A percentile compares a stretch with the other conserved stretches of the same genome.
These are phyloP conservation scores for Popillia japonica DNA, from an alignment of 1,140 invertebrate genomes.

Conservation along the genomic window DNA sequence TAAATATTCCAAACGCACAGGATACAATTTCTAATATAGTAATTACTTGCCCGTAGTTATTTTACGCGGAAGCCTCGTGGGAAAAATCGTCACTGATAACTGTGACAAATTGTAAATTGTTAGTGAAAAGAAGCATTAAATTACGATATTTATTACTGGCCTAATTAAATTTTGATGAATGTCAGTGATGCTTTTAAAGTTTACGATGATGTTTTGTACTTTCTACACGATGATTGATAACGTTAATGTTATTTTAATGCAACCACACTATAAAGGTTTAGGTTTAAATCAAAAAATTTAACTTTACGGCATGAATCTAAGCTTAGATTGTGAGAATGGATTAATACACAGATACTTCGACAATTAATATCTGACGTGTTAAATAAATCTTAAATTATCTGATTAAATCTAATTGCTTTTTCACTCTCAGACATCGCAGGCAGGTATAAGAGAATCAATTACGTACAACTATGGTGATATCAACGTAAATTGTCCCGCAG, in stretches of 20 bases:
- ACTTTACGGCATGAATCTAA: not conserved
- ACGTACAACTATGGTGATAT: no score
- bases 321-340: no score
- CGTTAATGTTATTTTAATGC: not conserved
- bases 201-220: constrained; percentile 7
- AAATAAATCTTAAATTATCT: no score
- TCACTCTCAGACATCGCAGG: no score
- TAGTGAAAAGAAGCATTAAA: not conserved
- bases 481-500: no score
- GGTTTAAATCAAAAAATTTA: not conserved
- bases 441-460: no score
- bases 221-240: constrained; percentile 7
- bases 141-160: not conserved
- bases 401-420: no score
- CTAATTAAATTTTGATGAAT: constrained; percentile 10
- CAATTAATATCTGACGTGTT: no score
- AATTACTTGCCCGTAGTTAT: not conserved
- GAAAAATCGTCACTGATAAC: constrained; percentile 6
- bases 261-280: not conserved
- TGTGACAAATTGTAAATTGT: constrained; percentile 1
- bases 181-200: not conserved
- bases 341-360: no score
- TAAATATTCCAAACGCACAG: not conserved
- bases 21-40: not conserved
- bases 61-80: not conserved